phyloP scores from a whole-genome alignment of 2,113 vertebrate genomes.

The Elachura formosa region DNA sequence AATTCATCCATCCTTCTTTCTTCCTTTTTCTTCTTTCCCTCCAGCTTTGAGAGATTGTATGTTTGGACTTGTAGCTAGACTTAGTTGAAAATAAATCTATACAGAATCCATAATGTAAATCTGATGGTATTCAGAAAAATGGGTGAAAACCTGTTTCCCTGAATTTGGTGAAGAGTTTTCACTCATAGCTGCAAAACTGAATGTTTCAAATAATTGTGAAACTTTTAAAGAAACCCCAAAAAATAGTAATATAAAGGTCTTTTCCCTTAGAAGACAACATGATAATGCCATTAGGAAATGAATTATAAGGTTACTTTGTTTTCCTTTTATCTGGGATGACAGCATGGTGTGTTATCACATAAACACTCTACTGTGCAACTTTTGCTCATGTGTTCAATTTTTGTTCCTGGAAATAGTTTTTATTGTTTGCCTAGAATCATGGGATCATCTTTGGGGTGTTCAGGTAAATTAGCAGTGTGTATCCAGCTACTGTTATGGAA shows the following conservation, averaged over 20 bases:
- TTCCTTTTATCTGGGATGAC: background rate
- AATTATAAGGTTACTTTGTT: background rate
- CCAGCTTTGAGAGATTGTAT: background rate
- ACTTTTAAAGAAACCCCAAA: background rate
- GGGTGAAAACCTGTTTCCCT: background rate
- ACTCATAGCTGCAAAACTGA: background rate
- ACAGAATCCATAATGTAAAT: background rate
- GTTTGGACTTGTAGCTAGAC: background rate
- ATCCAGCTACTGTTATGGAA: background rate
- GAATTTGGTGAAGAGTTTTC: background rate
- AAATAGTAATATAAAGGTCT: background rate
- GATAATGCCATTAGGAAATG: background rate
- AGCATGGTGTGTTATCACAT: background rate
- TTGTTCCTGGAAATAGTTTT: background rate
- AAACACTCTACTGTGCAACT: background rate
- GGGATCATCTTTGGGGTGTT: background rate
- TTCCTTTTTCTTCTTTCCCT: background rate
- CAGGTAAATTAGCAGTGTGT: background rate
- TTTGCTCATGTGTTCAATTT: background rate
- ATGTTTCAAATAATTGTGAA: background rate
- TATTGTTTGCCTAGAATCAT: accelerated
- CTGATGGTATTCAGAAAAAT: background rate
- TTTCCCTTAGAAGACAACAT: background rate
- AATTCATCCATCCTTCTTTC: background rate
- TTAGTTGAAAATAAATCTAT: background rate